Conservation (phyloP, 2,888 invertebrate species). For the Euplexia lucipara region DNA sequence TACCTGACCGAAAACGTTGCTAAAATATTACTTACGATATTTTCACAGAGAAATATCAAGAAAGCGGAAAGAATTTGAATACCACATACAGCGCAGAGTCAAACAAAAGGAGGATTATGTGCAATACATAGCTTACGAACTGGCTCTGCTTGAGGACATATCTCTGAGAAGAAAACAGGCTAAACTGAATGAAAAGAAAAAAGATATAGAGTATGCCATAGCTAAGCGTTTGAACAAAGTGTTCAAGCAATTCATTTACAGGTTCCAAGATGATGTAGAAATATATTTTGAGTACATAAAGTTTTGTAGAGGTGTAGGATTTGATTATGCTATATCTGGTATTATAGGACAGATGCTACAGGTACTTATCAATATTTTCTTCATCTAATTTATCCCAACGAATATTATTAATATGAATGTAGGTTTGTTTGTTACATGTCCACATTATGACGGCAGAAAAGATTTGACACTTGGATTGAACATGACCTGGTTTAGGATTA, state of each 20-base stretch:
- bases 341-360: slow-evolving; percentile 92
- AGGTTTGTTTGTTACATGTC: too few species aligned
- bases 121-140: slow-evolving; percentile 93
- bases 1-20: not conserved
- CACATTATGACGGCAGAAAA: too few species aligned
- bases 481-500: too few species aligned
- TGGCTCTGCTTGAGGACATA: slow-evolving; percentile 92
- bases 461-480: too few species aligned
- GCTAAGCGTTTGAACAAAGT: slow-evolving; percentile 93
- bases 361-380: slow-evolving; percentile 77
- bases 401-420: not conserved
- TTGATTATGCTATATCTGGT: slow-evolving; percentile 88
- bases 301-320: slow-evolving; percentile 93
- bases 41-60: slow-evolving; percentile 92
- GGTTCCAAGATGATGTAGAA: slow-evolving; percentile 93
- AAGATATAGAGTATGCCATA: slow-evolving; percentile 93
- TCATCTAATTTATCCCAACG: too few species aligned
- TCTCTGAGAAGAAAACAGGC: slow-evolving; percentile 91
- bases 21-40: not conserved
- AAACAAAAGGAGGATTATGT: slow-evolving; percentile 94
- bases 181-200: slow-evolving; percentile 91
- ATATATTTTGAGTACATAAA: slow-evolving; percentile 95
- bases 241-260: slow-evolving; percentile 93
- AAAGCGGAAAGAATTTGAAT: slow-evolving; percentile 93
- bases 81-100: slow-evolving; percentile 92